phyloP scores from a whole-genome alignment of 2,797 vertebrate species.

The Chelmon rostratus region DNA sequence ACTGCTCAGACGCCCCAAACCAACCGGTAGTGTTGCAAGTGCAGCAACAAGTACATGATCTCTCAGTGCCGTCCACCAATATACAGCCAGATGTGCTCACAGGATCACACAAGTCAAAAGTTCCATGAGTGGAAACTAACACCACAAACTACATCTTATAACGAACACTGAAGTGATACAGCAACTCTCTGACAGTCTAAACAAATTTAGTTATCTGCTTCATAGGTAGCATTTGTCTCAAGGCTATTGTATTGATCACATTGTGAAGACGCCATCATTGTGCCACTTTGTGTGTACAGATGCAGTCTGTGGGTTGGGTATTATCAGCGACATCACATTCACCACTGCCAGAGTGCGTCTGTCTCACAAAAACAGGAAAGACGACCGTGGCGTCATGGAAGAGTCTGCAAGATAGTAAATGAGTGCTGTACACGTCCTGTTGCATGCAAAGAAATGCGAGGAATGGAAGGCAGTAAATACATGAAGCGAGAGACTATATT shows the following conservation, averaged over 20 bases:
- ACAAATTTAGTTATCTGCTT: slow-evolving; percentile 2
- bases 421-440: background rate
- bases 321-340: slow-evolving; percentile 36
- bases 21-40: background rate
- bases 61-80: background rate
- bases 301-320: background rate
- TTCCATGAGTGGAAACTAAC: slow-evolving; percentile 1
- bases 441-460: slow-evolving; percentile 27
- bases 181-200: background rate
- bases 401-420: slow-evolving; percentile 22
- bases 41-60: background rate
- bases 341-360: slow-evolving; percentile 31
- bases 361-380: slow-evolving; percentile 74
- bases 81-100: background rate
- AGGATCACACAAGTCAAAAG: background rate
- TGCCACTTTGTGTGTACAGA: slow-evolving; percentile 19
- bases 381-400: slow-evolving; percentile 50
- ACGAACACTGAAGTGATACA: background rate
- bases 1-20: background rate
- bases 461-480: slow-evolving; percentile 33
- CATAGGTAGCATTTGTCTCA: background rate
- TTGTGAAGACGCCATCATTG: slow-evolving; percentile 7
- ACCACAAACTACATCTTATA: background rate
- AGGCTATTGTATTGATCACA: background rate
- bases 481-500: background rate